Conservation (phyloP, 1,140 invertebrate species). For the Harlomillsia oculata region DNA sequence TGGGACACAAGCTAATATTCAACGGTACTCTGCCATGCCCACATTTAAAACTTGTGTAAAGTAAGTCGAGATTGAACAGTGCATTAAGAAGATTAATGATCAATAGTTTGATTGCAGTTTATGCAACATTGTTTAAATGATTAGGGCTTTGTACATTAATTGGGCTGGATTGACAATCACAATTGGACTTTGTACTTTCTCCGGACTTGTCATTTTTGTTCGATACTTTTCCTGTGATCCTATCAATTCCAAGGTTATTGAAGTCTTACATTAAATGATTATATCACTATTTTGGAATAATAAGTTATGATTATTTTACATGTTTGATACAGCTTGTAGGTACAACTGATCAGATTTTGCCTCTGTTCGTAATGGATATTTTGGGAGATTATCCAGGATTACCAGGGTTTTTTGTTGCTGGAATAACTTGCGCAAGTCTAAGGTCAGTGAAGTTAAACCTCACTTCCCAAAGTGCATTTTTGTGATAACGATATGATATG, state of each 20-base stretch:
- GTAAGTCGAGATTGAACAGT: neutral
- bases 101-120: neutral
- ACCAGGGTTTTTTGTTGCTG: conserved; percentile 49
- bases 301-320: too few relatives aligned
- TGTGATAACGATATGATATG: neutral
- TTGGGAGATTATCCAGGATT: conserved; percentile 43
- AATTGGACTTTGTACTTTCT: conserved; percentile 2
- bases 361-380: conserved; percentile 48
- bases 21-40: conserved; percentile 12
- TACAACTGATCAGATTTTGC: conserved; percentile 42
- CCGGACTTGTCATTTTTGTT: conserved; percentile 13
- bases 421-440: conserved; percentile 49
- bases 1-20: conserved; percentile 16
- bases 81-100: neutral
- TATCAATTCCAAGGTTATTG: neutral
- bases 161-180: neutral
- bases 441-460: conserved; percentile 35
- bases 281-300: neutral
- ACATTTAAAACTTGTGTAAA: conserved; percentile 3
- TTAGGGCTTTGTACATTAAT: conserved; percentile 36
- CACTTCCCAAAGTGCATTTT: neutral
- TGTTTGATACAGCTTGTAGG: too few relatives aligned
- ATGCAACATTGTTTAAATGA: neutral
- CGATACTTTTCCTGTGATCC: conserved; percentile 23
- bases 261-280: neutral